phyloP scores from a whole-genome alignment of 1,140 invertebrate species.

The Conus ventricosus region DNA sequence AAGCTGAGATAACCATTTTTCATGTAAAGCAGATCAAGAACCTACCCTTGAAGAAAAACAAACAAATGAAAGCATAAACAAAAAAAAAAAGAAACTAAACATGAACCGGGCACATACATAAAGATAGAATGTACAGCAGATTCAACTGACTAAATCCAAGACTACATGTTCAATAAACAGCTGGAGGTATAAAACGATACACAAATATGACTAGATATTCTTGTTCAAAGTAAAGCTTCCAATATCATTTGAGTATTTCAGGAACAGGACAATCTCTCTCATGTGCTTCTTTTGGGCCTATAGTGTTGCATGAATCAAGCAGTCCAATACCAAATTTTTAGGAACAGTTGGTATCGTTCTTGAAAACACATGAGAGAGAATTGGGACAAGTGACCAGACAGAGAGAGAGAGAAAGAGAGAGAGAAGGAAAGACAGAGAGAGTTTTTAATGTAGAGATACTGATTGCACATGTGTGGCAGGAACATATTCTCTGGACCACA shows the following conservation, averaged over 20 bases:
- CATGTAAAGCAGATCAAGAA: too few species aligned
- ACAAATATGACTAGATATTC: conserved; percentile 67
- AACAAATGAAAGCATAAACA: too few species aligned
- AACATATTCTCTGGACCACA: neutral
- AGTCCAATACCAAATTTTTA: neutral
- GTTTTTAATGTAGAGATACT: conserved; percentile 14
- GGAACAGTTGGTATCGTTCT: too few species aligned
- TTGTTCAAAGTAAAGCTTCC: conserved; percentile 67
- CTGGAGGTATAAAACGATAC: conserved; percentile 59
- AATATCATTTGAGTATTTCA: conserved; percentile 47
- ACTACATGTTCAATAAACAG: neutral
- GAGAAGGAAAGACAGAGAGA: neutral
- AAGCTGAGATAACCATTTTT: too few species aligned
- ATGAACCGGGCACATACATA: neutral
- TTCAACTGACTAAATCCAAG: neutral
- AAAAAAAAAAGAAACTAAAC: neutral
- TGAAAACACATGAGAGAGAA: neutral
- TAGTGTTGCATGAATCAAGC: neutral
- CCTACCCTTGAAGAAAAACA: too few species aligned
- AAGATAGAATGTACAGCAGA: neutral
- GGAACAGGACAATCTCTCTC: conserved; percentile 36
- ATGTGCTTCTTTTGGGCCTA: neutral
- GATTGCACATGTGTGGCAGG: conserved; percentile 36
- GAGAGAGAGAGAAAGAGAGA: neutral
- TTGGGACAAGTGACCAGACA: neutral